Conservation (phyloP, 1,140 invertebrate genomes). For the Calliopsis andreniformis region DNA sequence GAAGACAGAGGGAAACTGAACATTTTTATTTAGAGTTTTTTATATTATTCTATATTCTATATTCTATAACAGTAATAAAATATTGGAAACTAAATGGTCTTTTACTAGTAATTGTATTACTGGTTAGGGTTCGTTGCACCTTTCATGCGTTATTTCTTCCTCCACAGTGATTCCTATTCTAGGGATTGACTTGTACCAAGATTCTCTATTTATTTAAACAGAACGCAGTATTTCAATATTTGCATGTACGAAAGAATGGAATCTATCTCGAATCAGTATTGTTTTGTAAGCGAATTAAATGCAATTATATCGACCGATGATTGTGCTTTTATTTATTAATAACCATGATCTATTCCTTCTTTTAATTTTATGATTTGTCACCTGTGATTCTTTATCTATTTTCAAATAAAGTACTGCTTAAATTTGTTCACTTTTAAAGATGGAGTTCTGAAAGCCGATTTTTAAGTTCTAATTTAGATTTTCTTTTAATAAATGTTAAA, state of each 20-base stretch:
- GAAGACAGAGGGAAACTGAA: too few species aligned
- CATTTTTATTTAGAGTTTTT: too few species aligned
- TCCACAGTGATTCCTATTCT: background rate
- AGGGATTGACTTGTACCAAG: background rate
- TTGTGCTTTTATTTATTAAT: background rate
- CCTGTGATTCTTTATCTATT: too few species aligned
- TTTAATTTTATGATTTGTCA: background rate
- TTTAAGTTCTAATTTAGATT: too few species aligned
- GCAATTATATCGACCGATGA: background rate
- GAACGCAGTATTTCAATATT: background rate
- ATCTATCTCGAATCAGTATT: constrained; percentile 10
- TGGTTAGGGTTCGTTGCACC: background rate
- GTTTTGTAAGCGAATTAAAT: constrained; percentile 43
- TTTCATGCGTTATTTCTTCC: background rate
- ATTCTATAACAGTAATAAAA: too few species aligned
- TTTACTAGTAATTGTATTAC: too few species aligned
- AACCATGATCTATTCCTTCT: background rate
- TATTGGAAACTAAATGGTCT: too few species aligned
- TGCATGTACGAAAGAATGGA: background rate
- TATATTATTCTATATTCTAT: too few species aligned
- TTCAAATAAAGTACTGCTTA: too few species aligned
- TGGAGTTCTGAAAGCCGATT: too few species aligned
- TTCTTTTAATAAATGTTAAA: too few species aligned
- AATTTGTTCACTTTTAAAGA: too few species aligned
- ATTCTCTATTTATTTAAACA: background rate